Evolutionary conservation across 2,888 invertebrate species (phyloP).

Genomic region (Leptopilina myrica): DNA sequence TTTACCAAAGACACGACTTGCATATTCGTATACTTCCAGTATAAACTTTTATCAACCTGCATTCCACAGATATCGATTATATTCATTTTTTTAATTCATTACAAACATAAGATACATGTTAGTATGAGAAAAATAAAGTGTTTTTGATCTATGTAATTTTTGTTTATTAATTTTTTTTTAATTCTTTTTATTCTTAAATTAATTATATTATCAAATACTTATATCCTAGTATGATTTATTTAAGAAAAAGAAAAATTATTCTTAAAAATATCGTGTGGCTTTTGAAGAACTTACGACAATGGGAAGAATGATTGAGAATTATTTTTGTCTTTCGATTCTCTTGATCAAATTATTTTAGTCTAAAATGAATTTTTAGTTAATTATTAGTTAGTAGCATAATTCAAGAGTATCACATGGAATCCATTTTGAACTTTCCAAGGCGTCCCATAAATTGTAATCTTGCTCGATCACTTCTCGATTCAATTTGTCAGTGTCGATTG

Average conservation of each 20-base stretch:
- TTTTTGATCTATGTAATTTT: slow-evolving; percentile 57
- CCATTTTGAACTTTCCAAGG: slow-evolving; percentile 90
- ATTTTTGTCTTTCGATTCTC: background rate
- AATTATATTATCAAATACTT: slow-evolving; percentile 27
- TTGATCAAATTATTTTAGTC: background rate
- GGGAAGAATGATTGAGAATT: background rate
- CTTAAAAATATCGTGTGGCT: too few species aligned
- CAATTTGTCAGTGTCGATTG: slow-evolving; percentile 85
- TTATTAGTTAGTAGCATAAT: slow-evolving; percentile 76
- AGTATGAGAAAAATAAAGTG: slow-evolving; percentile 59
- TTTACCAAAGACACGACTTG: slow-evolving; percentile 36
- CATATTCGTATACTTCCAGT: slow-evolving; percentile 36
- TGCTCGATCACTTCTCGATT: slow-evolving; percentile 87
- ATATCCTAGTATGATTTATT: slow-evolving; percentile 40
- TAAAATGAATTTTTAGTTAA: background rate
- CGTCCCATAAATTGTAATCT: slow-evolving; percentile 88
- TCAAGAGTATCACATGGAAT: slow-evolving; percentile 87
- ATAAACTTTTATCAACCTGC: slow-evolving; percentile 45
- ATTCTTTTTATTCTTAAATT: slow-evolving; percentile 34
- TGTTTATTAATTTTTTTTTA: slow-evolving; percentile 48
- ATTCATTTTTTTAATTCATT: slow-evolving; percentile 52
- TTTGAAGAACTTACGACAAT: background rate
- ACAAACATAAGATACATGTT: slow-evolving; percentile 54
- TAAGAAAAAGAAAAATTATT: background rate
- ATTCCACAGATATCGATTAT: slow-evolving; percentile 49